Percentiles rank a stretch among this genome's conserved stretches.
Evolutionary conservation across 2,888 invertebrate species (phyloP).

Genomic region (Lithophane socia): DNA sequence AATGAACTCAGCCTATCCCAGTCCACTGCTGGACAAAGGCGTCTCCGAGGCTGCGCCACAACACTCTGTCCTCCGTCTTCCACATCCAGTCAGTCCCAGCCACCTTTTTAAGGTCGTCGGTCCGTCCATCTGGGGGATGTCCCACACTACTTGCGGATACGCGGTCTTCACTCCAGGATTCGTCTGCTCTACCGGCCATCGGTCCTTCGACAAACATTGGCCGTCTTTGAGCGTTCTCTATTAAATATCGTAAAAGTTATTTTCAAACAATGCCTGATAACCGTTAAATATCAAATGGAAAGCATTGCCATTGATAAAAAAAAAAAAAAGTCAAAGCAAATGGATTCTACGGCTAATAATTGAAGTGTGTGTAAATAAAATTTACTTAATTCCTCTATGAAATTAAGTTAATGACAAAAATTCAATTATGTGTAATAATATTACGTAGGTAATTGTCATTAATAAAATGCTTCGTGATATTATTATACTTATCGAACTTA

Average conservation of each 20-base stretch:
- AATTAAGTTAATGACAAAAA: constrained; percentile 30
- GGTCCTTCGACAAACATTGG: not conserved
- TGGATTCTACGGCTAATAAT: constrained; percentile 14
- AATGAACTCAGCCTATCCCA: not conserved
- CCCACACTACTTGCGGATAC: not conserved
- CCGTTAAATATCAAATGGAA: constrained; percentile 17
- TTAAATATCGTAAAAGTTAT: constrained; percentile 22
- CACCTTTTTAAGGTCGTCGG: not conserved
- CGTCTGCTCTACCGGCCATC: not conserved
- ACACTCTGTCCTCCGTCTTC: not conserved
- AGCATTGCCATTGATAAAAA: constrained; percentile 10
- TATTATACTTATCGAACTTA: constrained; percentile 38
- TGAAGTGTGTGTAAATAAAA: constrained; percentile 14
- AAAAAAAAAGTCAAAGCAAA: not conserved
- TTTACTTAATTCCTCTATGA: constrained; percentile 7
- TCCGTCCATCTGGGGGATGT: not conserved
- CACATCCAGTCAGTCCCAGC: not conserved
- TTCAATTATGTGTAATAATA: constrained; percentile 32
- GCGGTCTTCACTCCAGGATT: not conserved
- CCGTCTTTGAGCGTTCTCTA: constrained; percentile 20
- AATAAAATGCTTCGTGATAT: constrained; percentile 33
- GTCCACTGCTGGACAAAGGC: not conserved
- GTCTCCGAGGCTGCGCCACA: not conserved
- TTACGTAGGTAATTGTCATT: constrained; percentile 33
- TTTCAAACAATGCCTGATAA: constrained; percentile 25